These are phyloP conservation scores for Poeciliopsis turrubarensis DNA, from an alignment of 2,113 vertebrate species.

Conservation along the genomic window DNA sequence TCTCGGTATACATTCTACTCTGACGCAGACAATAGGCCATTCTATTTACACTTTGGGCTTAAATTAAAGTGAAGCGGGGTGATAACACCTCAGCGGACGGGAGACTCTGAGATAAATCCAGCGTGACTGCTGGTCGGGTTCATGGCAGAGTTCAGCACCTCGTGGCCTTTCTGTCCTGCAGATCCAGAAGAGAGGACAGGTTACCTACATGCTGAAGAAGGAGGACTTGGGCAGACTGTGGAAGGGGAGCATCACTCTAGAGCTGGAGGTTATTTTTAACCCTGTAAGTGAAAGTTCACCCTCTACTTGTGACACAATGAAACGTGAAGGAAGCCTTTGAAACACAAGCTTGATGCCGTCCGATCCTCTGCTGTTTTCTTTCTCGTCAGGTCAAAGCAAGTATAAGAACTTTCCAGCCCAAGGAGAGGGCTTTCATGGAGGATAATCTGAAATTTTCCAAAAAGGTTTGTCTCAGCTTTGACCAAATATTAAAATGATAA, in stretches of 20 bases:
- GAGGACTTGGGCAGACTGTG: constrained; percentile 88
- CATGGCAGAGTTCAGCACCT: constrained; percentile 56
- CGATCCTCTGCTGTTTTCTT: constrained; percentile 2
- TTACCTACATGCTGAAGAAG: constrained; percentile 87
- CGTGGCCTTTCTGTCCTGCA: constrained; percentile 71
- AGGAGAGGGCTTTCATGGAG: constrained; percentile 86
- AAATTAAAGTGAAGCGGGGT: constrained; percentile 65
- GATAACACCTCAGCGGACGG: constrained; percentile 28
- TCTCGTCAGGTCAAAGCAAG: constrained; percentile 87
- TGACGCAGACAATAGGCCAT: constrained; percentile 26
- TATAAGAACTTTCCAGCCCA: constrained; percentile 89
- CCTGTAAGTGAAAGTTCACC: constrained; percentile 83
- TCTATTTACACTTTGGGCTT: constrained; percentile 56
- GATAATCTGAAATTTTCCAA: constrained; percentile 95
- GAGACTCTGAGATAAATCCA: constrained; percentile 55
- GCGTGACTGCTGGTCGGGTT: constrained; percentile 64
- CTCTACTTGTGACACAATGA: constrained; percentile 17
- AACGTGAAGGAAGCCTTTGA: constrained; percentile 7
- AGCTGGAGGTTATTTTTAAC: constrained; percentile 94
- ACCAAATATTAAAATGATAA: not conserved
- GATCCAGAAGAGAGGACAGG: constrained; percentile 87
- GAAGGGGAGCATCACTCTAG: constrained; percentile 91
- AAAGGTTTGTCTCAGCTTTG: constrained; percentile 83
- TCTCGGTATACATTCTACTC: constrained; percentile 83
- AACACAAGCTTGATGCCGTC: constrained; percentile 32